phyloP scores from a whole-genome alignment of 1,140 invertebrate genomes.

The Dryas iulia region DNA sequence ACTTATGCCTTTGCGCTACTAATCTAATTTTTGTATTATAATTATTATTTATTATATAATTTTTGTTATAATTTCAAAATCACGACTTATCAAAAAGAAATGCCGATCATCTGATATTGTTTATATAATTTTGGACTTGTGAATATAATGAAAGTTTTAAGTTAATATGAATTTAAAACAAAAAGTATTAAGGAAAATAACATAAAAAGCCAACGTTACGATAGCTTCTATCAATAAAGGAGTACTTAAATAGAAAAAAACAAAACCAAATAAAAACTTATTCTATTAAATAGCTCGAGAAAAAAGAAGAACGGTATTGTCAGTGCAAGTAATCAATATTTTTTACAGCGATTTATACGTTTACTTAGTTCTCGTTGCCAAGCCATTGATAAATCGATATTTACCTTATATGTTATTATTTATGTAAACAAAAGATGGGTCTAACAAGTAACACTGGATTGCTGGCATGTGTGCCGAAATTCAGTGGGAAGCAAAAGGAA shows the following conservation, averaged over 20 bases:
- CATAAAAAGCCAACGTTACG: too few species aligned
- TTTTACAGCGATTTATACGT: neutral
- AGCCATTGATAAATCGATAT: conserved; percentile 61
- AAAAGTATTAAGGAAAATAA: too few species aligned
- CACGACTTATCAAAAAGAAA: too few species aligned
- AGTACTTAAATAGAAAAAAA: neutral
- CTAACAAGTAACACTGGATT: conserved; percentile 73
- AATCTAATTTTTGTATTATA: too few species aligned
- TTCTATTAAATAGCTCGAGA: neutral
- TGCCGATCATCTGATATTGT: too few species aligned
- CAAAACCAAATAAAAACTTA: neutral
- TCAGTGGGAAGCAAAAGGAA: conserved; percentile 50
- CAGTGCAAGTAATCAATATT: neutral
- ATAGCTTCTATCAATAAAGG: neutral
- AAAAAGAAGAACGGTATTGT: neutral
- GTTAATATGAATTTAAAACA: too few species aligned
- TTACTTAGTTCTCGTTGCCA: conserved; percentile 38
- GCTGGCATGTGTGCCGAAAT: conserved; percentile 61
- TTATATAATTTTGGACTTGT: too few species aligned
- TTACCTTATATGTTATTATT: neutral
- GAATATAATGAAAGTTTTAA: too few species aligned
- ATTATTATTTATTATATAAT: too few species aligned
- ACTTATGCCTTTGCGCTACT: too few species aligned
- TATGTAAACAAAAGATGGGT: conserved; percentile 43
- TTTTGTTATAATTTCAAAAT: too few species aligned